Percentiles rank a stretch among this genome's conserved stretches.
phyloP scores from a whole-genome alignment of 2,113 vertebrate species.

The Poecilia latipinna region DNA sequence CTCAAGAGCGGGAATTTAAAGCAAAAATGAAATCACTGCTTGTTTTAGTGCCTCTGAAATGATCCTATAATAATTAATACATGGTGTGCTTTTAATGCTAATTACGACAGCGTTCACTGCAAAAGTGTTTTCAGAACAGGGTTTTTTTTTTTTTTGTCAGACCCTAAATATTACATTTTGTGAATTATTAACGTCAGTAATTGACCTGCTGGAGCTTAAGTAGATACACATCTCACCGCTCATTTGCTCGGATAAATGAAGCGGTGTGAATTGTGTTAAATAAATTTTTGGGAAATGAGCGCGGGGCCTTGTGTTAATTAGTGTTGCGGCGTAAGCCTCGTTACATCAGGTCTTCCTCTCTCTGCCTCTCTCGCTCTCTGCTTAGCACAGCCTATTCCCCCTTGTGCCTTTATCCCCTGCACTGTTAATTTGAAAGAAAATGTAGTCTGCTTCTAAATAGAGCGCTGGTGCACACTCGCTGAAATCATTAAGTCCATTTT shows the following conservation, averaged over 20 bases:
- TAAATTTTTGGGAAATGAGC: conserved; percentile 70
- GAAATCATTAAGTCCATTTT: conserved; percentile 70
- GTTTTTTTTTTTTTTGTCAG: conserved; percentile 46
- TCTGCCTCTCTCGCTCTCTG: conserved; percentile 44
- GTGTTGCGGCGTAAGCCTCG: conserved; percentile 55
- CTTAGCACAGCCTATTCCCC: conserved; percentile 64
- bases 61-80: conserved; percentile 51
- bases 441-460: conserved; percentile 65
- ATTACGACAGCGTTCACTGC: conserved; percentile 52
- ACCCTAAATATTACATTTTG: conserved; percentile 57
- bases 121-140: conserved; percentile 4
- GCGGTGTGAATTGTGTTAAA: conserved; percentile 61
- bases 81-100: conserved; percentile 54
- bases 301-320: conserved; percentile 71
- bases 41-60: conserved; percentile 15
- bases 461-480: conserved; percentile 50
- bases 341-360: conserved; percentile 58
- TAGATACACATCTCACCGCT: conserved; percentile 67
- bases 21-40: conserved; percentile 45
- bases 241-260: conserved; percentile 72
- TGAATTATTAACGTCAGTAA: conserved; percentile 74
- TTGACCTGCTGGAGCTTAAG: conserved; percentile 71
- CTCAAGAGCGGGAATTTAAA: conserved; percentile 10
- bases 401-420: conserved; percentile 54
- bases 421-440: conserved; percentile 70